Evolutionary conservation across 2,797 vertebrate genomes (phyloP).

Genomic region (Microcaecilia unicolor): DNA sequence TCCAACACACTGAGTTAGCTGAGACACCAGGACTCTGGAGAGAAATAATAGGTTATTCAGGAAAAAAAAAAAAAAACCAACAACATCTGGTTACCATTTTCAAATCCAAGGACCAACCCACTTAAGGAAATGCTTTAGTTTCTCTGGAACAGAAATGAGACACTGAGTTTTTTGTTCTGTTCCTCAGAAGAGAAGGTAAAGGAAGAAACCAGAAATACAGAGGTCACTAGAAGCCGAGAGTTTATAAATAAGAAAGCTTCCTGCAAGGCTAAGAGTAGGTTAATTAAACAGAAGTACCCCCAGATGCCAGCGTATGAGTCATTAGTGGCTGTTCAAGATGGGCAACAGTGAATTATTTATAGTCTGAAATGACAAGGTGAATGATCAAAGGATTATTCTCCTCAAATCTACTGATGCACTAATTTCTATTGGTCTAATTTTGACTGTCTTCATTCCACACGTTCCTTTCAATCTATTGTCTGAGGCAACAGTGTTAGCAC

Average conservation of each 20-base stretch:
- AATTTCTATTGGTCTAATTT: too few species aligned
- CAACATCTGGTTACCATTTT: constrained; percentile 78
- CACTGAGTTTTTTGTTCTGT: constrained; percentile 54
- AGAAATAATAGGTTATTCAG: too few species aligned
- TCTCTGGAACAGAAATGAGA: constrained; percentile 48
- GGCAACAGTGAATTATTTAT: too few species aligned
- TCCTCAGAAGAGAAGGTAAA: constrained; percentile 36
- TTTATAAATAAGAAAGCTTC: constrained; percentile 51
- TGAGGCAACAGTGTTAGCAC: constrained; percentile 1
- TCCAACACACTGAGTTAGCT: too few species aligned
- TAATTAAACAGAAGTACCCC: constrained; percentile 47
- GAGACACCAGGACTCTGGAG: too few species aligned
- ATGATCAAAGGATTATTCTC: too few species aligned
- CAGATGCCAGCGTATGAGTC: constrained; percentile 37
- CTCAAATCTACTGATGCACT: too few species aligned
- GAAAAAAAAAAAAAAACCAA: too few species aligned
- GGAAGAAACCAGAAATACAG: constrained; percentile 40
- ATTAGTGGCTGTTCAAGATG: too few species aligned
- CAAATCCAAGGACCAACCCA: constrained; percentile 42
- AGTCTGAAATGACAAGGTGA: too few species aligned
- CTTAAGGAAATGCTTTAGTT: constrained; percentile 59
- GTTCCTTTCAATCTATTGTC: too few species aligned
- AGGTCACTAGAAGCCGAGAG: constrained; percentile 53
- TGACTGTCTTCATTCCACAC: too few species aligned
- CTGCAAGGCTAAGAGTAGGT: constrained; percentile 51